These are phyloP conservation scores for Lamellibrachia satsuma DNA, from an alignment of 2,888 invertebrate species.

Conservation along the genomic window DNA sequence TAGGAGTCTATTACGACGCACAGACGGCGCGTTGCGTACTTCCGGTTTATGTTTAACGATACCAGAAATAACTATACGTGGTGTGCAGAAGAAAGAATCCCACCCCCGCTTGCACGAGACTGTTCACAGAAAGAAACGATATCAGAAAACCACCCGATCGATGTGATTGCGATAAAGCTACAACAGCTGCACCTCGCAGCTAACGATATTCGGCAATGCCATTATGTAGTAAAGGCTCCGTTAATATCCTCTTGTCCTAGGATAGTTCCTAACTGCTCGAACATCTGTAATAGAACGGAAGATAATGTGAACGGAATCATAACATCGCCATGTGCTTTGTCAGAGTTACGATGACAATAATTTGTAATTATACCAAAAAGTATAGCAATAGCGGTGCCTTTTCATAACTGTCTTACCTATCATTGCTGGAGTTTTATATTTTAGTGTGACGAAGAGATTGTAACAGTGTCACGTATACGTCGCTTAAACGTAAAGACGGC, in stretches of 20 bases:
- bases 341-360: background rate
- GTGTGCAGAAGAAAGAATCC: background rate
- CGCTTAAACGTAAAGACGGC: background rate
- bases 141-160: background rate
- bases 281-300: background rate
- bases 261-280: background rate
- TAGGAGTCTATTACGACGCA: too few species aligned
- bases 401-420: background rate
- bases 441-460: background rate
- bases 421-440: background rate
- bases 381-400: background rate
- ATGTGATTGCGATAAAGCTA: background rate
- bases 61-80: background rate
- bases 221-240: background rate
- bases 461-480: background rate
- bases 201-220: background rate
- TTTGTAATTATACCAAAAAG: background rate
- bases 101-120: background rate
- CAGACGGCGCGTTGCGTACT: too few species aligned
- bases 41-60: too few species aligned
- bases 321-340: background rate
- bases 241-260: background rate
- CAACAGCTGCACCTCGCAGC: background rate
- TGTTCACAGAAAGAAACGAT: background rate
- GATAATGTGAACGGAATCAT: background rate